Percentiles rank a stretch among this genome's conserved stretches.
Conservation (phyloP, 2,797 vertebrate species). For the Denticeps clupeoides region DNA sequence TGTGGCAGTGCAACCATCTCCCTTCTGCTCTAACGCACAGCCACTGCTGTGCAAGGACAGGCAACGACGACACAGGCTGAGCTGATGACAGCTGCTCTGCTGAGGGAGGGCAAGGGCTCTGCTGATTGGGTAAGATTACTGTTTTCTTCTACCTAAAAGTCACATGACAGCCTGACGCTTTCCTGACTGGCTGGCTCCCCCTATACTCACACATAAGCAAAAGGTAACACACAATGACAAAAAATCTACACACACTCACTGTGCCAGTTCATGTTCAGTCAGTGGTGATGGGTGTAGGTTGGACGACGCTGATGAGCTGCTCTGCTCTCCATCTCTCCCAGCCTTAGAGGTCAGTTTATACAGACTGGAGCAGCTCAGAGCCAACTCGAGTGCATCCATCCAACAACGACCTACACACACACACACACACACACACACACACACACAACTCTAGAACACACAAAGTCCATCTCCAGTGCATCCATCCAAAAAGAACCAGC, state of each 20-base stretch:
- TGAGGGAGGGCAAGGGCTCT: too few species aligned
- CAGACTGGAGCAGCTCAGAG: conserved; percentile 87
- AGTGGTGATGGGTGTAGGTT: conserved; percentile 65
- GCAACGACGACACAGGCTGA: not conserved
- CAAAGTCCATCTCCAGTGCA: too few species aligned
- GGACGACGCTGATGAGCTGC: conserved; percentile 66
- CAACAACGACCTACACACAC: conserved; percentile 81
- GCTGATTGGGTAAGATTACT: too few species aligned
- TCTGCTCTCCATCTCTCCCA: conserved; percentile 70
- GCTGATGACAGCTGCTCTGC: not conserved
- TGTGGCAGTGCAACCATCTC: not conserved
- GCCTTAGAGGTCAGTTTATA: conserved; percentile 74
- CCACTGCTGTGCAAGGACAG: not conserved
- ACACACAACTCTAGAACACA: too few species aligned
- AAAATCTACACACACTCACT: too few species aligned
- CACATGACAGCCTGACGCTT: too few species aligned
- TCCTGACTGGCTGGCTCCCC: too few species aligned
- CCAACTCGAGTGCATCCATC: conserved; percentile 93
- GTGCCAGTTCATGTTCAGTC: conserved; percentile 74
- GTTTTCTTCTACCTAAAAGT: too few species aligned
- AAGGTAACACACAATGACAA: too few species aligned
- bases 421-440: not conserved
- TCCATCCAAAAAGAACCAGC: too few species aligned
- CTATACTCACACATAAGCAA: not conserved
- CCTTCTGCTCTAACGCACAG: conserved; percentile 2